Percentiles rank a stretch among this genome's conserved stretches.
These are phyloP conservation scores for Laspeyria flexula DNA, from an alignment of 2,888 invertebrate species.

Conservation along the genomic window DNA sequence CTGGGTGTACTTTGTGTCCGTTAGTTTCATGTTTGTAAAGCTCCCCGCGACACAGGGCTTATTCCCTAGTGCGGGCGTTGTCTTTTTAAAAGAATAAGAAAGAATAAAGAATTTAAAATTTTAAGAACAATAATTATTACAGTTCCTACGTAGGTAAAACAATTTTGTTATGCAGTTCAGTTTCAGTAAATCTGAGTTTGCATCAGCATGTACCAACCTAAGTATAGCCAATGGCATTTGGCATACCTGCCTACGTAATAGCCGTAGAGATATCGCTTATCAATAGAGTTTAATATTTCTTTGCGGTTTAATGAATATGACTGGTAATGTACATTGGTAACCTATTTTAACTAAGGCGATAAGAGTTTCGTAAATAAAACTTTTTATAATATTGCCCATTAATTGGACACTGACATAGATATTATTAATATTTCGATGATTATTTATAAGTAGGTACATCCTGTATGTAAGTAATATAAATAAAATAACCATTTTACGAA, in stretches of 20 bases:
- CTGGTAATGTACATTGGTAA: constrained; percentile 10
- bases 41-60: no score
- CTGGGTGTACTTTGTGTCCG: no score
- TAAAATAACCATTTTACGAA: no score
- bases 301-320: constrained; percentile 11
- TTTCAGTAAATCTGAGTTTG: constrained; percentile 26
- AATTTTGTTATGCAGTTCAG: constrained; percentile 4
- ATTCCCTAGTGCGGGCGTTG: no score
- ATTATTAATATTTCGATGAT: no score
- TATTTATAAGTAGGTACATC: no score
- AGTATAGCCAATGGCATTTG: neutral
- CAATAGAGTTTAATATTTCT: constrained; percentile 30
- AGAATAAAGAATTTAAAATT: neutral
- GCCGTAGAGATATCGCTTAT: constrained; percentile 50
- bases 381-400: neutral
- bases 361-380: constrained; percentile 3
- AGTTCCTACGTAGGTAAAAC: neutral
- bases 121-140: neutral
- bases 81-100: no score
- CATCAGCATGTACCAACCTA: constrained; percentile 16
- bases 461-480: no score
- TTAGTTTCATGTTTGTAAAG: no score
- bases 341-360: constrained; percentile 11
- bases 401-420: neutral
- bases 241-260: constrained; percentile 12